Base-by-base conservation (phyloP, 1,140 invertebrate species). In the Neodiprion pinetum region DNA sequence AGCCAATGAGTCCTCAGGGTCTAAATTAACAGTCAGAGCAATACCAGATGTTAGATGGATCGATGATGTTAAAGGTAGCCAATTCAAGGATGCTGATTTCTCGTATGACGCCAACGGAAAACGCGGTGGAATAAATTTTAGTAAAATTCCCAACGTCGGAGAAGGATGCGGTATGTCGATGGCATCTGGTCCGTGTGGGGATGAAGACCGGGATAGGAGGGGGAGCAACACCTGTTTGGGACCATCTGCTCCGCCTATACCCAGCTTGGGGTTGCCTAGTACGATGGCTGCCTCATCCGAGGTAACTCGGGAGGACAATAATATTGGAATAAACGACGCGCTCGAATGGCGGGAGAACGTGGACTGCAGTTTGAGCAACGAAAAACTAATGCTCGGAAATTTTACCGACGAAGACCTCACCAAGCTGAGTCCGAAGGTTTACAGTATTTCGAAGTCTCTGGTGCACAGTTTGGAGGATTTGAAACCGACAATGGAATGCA, bases 401-500 rank as follows among this genome's bases (percentile, higher is more conserved):
- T 65, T 40, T 69, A 75, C 40, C 65, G 50, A 72, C 72, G 79
- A 83, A 72, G 80, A 84, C 50, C 84, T 85, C 71, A 82, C 89
- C 72, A 91, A 91, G 82, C 81, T 91, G 28, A 92, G 90, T 80
- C 91, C 91, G 0, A 92, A 92, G 84, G 90, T 91, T 9, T 92
- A 90, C 74, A 84, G 85, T 40, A 75, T 87, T 5, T 80, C 76
- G 9, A 90, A 87, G 78, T 88, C 81, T 0, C 85, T 88, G 66
- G 86, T 85, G 10, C 89, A 90, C 68, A 92, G 92, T 81, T 88
- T 91, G 73, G 91, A 93, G 77, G 89, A 93, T 78, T 76, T 92
- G 10, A 91, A 88, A 74, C 75, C 78, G 7, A 74, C 77, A 21
- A 82, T 80, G 79, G 86, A 82, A 70, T 85, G 80, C 74, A 78